Conservation (phyloP, 2,888 invertebrate genomes). For the Amblyjoppa fuscipennis region DNA sequence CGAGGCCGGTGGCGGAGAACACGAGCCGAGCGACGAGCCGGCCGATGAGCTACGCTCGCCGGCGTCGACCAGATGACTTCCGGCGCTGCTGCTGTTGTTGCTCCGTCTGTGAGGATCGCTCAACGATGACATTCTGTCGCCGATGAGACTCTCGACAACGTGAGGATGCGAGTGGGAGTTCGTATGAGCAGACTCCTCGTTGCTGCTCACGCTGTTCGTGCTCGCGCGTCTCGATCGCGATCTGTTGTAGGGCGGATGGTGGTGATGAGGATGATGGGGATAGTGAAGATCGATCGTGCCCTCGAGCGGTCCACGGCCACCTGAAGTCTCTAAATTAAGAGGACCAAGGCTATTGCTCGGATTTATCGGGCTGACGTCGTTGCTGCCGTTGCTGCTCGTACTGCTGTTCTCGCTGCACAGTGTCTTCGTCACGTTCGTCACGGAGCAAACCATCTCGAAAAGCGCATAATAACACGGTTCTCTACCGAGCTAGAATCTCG, state of each 20-base stretch:
- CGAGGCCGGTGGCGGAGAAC: slow-evolving; percentile 81
- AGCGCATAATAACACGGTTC: slow-evolving; percentile 80
- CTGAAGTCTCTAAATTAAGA: slow-evolving; percentile 62
- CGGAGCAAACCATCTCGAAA: slow-evolving; percentile 85
- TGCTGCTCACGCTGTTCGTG: slow-evolving; percentile 53
- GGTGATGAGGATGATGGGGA: slow-evolving; percentile 56
- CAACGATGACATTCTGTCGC: slow-evolving; percentile 81
- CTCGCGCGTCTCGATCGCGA: slow-evolving; percentile 60
- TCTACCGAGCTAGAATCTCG: slow-evolving; percentile 42
- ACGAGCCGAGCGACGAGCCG: slow-evolving; percentile 83
- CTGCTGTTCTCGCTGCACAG: slow-evolving; percentile 71
- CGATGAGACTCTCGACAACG: slow-evolving; percentile 72
- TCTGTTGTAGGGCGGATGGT: slow-evolving; percentile 52
- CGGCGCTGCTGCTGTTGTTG: slow-evolving; percentile 55
- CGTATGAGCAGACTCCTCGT: slow-evolving; percentile 74
- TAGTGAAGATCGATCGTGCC: slow-evolving; percentile 51
- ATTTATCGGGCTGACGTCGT: slow-evolving; percentile 33
- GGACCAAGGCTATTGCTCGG: slow-evolving; percentile 23
- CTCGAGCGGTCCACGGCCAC: slow-evolving; percentile 58
- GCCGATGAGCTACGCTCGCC: slow-evolving; percentile 83
- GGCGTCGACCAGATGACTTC: slow-evolving; percentile 73
- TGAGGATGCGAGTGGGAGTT: slow-evolving; percentile 75
- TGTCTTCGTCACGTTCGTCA: slow-evolving; percentile 80
- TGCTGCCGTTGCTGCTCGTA: slow-evolving; percentile 60
- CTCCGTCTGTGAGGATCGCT: slow-evolving; percentile 77